Evolutionary conservation across 2,888 invertebrate species (phyloP).

Genomic region (Hesperia comma): DNA sequence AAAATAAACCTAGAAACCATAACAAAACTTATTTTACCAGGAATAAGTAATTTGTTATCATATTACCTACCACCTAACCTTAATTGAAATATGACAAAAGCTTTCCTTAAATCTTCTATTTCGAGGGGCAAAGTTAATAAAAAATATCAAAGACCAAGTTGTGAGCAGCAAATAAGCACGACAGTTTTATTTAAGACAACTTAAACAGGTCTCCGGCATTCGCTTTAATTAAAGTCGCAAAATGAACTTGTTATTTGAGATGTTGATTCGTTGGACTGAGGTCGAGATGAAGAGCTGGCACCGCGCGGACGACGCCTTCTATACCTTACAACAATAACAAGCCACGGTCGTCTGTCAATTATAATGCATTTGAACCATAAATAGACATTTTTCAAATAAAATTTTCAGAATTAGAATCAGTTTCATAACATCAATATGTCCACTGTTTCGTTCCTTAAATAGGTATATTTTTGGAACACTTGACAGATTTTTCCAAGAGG

Average conservation of each 20-base stretch:
- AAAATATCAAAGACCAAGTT: constrained; percentile 29
- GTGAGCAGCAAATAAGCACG: constrained; percentile 42
- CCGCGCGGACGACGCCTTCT: background rate
- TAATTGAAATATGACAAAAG: constrained; percentile 2
- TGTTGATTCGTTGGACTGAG: background rate
- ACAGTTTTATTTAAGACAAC: constrained; percentile 43
- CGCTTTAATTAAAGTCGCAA: constrained; percentile 48
- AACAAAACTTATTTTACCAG: background rate
- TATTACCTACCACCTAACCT: background rate
- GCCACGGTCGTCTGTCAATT: too few relatives aligned
- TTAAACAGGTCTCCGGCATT: constrained; percentile 41
- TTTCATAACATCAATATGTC: too few relatives aligned
- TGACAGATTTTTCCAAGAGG: too few relatives aligned
- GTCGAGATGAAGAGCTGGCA: too few relatives aligned
- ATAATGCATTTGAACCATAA: too few relatives aligned
- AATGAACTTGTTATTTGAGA: constrained; percentile 35
- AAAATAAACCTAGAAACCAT: constrained; percentile 3
- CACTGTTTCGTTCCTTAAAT: too few relatives aligned
- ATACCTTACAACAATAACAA: too few relatives aligned
- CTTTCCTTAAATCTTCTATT: constrained; percentile 10
- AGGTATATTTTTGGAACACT: too few relatives aligned
- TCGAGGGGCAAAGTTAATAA: background rate
- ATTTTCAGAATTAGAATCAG: too few relatives aligned
- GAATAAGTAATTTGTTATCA: background rate
- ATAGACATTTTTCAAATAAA: too few relatives aligned